A percentile compares a stretch with the other conserved stretches of the same genome.
Evolutionary conservation across 2,888 invertebrate species (phyloP).

Genomic region (Pammene fasciana): DNA sequence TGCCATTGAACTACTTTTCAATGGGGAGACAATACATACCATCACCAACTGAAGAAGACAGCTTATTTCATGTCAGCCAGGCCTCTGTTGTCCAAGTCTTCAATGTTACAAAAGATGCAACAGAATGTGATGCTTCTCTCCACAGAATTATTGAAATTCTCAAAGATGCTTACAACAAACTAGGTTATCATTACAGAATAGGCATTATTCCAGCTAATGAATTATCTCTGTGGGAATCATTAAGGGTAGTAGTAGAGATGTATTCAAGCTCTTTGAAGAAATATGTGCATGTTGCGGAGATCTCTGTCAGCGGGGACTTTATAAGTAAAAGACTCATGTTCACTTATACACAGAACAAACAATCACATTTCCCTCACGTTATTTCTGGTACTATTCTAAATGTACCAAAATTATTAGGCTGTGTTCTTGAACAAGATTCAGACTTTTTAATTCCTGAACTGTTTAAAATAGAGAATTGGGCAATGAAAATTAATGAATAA

Average conservation of each 20-base stretch:
- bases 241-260: slow-evolving; percentile 88
- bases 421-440: slow-evolving; percentile 86
- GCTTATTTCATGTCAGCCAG: slow-evolving; percentile 87
- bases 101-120: slow-evolving; percentile 76
- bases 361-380: slow-evolving; percentile 85
- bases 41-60: slow-evolving; percentile 64
- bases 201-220: slow-evolving; percentile 84
- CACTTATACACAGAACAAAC: slow-evolving; percentile 84
- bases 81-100: slow-evolving; percentile 87
- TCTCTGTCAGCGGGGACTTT: slow-evolving; percentile 88
- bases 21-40: slow-evolving; percentile 88
- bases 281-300: slow-evolving; percentile 89
- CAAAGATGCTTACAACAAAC: slow-evolving; percentile 84
- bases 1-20: slow-evolving; percentile 88
- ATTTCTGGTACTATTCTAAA: slow-evolving; percentile 89
- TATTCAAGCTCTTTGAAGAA: slow-evolving; percentile 85
- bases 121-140: slow-evolving; percentile 80
- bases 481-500: slow-evolving; percentile 16
- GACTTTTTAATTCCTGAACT: slow-evolving; percentile 64
- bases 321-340: slow-evolving; percentile 91
- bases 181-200: slow-evolving; percentile 87
- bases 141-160: slow-evolving; percentile 80
- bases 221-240: slow-evolving; percentile 85
- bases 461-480: slow-evolving; percentile 65
- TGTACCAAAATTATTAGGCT: slow-evolving; percentile 89